Conservation (phyloP, 1,140 invertebrate species). For the Metaphire vulgaris region DNA sequence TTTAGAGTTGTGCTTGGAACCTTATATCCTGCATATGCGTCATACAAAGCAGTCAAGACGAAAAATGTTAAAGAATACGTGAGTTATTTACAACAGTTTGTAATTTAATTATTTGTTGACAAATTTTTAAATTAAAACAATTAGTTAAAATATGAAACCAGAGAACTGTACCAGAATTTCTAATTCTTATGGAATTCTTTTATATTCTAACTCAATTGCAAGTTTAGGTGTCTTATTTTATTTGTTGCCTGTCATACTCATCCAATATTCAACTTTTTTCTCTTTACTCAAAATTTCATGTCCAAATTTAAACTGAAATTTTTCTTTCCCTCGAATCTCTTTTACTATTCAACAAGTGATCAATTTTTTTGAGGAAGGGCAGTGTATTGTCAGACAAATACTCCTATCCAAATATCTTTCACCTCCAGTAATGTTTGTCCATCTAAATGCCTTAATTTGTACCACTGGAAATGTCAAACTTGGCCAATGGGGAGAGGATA, state of each 20-base stretch:
- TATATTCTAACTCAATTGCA: background rate
- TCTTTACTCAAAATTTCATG: background rate
- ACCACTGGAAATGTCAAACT: too few species aligned
- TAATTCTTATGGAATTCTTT: background rate
- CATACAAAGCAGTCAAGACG: slow-evolving; percentile 94
- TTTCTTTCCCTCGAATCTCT: too few species aligned
- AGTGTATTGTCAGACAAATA: too few species aligned
- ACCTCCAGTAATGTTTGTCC: too few species aligned
- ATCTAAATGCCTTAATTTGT: too few species aligned
- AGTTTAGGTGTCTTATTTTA: slow-evolving; percentile 1
- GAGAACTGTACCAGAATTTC: background rate
- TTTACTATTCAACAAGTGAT: too few species aligned
- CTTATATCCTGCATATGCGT: slow-evolving; percentile 95
- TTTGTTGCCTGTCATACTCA: background rate
- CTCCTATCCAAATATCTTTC: too few species aligned
- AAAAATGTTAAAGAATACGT: slow-evolving; percentile 99
- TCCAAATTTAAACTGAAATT: background rate
- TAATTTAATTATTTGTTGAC: background rate
- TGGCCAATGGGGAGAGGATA: too few species aligned
- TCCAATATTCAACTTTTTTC: background rate
- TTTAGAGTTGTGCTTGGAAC: slow-evolving; percentile 95
- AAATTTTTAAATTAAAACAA: background rate
- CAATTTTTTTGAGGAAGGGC: too few species aligned
- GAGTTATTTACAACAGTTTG: slow-evolving; percentile 62
- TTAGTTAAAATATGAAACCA: background rate